Evolutionary conservation across 2,797 vertebrate genomes (phyloP).

Genomic region (Poecilia wingei): DNA sequence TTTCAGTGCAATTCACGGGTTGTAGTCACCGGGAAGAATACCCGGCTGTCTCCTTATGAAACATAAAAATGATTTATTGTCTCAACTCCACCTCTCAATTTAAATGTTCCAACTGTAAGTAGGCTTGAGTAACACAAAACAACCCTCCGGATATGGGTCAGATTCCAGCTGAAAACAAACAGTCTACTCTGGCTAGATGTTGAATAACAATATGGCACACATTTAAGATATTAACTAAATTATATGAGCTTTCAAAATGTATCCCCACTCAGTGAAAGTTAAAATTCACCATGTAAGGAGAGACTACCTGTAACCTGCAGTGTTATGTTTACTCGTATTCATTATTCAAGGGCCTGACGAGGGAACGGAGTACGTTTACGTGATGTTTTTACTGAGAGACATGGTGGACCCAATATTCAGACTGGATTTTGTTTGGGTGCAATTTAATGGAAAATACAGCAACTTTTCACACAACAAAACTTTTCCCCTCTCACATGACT

Average conservation of each 20-base stretch:
- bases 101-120: constrained; percentile 5
- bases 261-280: not conserved
- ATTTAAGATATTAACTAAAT: not conserved
- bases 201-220: not conserved
- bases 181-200: not conserved
- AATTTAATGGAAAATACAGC: not conserved
- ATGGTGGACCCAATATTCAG: not conserved
- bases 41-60: not conserved
- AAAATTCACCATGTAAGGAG: not conserved
- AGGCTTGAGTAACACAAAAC: not conserved
- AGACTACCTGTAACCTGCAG: constrained; percentile 1
- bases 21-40: constrained; percentile 13
- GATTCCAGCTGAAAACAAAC: not conserved
- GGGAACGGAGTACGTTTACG: not conserved
- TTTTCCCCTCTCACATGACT: not conserved
- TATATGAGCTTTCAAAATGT: not conserved
- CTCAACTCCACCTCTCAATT: constrained; percentile 23
- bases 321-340: constrained; percentile 16
- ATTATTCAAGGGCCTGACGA: not conserved
- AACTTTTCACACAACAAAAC: not conserved
- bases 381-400: not conserved
- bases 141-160: constrained; percentile 1
- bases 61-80: constrained; percentile 13
- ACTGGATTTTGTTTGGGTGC: not conserved
- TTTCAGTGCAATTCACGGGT: constrained; percentile 12